Evolutionary conservation across 2,797 vertebrate species (phyloP).

Genomic region (Pipistrellus pipistrellus): DNA sequence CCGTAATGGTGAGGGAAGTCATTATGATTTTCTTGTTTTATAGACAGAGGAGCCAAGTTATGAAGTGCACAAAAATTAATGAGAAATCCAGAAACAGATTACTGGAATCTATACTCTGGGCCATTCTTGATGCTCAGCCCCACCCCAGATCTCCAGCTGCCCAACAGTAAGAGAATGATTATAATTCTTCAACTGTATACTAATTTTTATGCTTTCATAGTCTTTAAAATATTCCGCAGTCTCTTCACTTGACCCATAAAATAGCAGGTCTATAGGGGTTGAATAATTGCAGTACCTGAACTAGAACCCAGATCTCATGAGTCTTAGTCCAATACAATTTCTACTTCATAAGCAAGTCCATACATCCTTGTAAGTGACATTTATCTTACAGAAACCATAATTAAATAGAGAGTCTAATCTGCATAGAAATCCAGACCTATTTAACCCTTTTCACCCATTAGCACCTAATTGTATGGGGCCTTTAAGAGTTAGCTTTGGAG

Average conservation of each 20-base stretch:
- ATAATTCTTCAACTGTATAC: neutral
- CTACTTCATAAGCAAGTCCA: slow-evolving; percentile 30
- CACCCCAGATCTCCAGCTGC: slow-evolving; percentile 38
- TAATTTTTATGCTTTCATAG: slow-evolving; percentile 50
- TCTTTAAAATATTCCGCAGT: slow-evolving; percentile 35
- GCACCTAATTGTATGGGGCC: neutral
- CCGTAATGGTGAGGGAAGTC: slow-evolving; percentile 10
- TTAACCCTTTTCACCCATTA: neutral
- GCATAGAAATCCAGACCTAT: slow-evolving; percentile 3
- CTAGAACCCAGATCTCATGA: slow-evolving; percentile 34
- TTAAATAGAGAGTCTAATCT: slow-evolving; percentile 8
- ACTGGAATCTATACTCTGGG: slow-evolving; percentile 30
- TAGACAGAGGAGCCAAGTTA: slow-evolving; percentile 56
- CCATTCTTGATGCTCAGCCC: slow-evolving; percentile 28
- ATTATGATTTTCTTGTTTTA: slow-evolving; percentile 63
- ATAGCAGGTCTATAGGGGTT: neutral
- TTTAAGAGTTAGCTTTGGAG: slow-evolving; percentile 40
- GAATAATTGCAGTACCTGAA: slow-evolving; percentile 33
- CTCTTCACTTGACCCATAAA: slow-evolving; percentile 38
- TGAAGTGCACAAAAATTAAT: slow-evolving; percentile 4
- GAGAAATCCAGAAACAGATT: slow-evolving; percentile 63
- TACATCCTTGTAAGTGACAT: neutral
- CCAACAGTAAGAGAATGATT: slow-evolving; percentile 52
- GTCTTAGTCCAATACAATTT: slow-evolving; percentile 40
- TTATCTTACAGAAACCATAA: slow-evolving; percentile 27